Conservation (phyloP, 2,797 vertebrate genomes). For the Poliocrania exsul region DNA sequence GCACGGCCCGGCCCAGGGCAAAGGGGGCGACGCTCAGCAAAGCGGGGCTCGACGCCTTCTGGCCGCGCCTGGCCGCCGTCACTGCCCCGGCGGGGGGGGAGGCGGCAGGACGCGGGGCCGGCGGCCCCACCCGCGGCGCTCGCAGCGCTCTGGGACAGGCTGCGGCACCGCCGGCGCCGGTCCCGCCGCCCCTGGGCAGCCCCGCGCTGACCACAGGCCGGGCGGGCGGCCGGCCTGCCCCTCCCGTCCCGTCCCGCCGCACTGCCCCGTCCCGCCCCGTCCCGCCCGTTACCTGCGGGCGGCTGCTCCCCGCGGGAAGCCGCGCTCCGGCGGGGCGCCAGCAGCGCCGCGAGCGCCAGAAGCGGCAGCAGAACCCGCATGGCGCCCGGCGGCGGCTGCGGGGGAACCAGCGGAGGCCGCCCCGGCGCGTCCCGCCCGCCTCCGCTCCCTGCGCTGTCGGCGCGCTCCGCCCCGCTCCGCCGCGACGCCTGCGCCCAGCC, state of each 20-base stretch:
- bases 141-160: too few species aligned
- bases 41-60: too few species aligned
- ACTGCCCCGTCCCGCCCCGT: not conserved
- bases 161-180: too few species aligned
- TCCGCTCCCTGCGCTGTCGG: accelerated
- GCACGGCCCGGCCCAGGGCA: too few species aligned
- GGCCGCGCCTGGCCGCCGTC: too few species aligned
- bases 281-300: not conserved
- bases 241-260: not conserved
- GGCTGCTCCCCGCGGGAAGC: not conserved
- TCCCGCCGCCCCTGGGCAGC: too few species aligned
- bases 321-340: not conserved
- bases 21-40: too few species aligned
- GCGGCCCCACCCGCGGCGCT: not conserved
- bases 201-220: too few species aligned
- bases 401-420: accelerated
- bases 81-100: too few species aligned
- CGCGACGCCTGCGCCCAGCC: not conserved
- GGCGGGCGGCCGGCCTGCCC: not conserved
- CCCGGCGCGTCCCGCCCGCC: accelerated
- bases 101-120: too few species aligned
- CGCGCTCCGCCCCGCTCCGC: too few species aligned
- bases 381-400: not conserved
- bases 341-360: not conserved
- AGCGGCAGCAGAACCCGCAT: not conserved